These are phyloP conservation scores for Thalassaphorura encarpata DNA, from an alignment of 1,140 invertebrate genomes.

Conservation along the genomic window DNA sequence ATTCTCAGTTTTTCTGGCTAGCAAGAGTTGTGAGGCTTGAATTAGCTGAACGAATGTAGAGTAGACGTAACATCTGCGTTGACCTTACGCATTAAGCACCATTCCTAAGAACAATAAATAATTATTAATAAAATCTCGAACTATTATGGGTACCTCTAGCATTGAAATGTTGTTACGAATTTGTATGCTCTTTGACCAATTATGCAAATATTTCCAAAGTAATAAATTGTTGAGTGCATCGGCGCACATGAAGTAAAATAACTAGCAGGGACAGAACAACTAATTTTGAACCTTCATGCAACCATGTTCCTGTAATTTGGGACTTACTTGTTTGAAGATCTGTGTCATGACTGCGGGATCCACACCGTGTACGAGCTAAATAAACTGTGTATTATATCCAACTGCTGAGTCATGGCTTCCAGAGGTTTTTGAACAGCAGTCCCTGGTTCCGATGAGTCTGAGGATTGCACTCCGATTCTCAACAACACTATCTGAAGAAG, in stretches of 20 bases:
- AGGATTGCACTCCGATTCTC: no score
- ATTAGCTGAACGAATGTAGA: conserved; percentile 77
- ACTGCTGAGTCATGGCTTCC: conserved; percentile 46
- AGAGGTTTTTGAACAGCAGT: conserved; percentile 43
- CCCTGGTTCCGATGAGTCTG: conserved; percentile 14
- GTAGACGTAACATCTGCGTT: no score
- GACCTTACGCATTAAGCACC: no score
- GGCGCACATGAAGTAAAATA: conserved; percentile 91
- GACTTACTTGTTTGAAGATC: no score
- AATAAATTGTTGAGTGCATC: conserved; percentile 87
- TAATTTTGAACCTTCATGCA: no score
- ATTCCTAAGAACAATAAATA: no score
- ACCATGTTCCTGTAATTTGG: no score
- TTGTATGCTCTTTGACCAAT: conserved; percentile 96
- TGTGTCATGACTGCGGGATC: conserved; percentile 65
- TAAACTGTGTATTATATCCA: conserved; percentile 51
- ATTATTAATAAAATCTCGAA: no score
- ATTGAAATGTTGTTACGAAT: conserved; percentile 90
- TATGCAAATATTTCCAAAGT: conserved; percentile 87
- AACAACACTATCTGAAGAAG: conserved; percentile 2
- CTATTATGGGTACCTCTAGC: conserved; percentile 81
- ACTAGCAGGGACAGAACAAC: no score
- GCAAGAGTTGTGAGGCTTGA: conserved; percentile 87
- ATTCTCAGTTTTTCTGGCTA: conserved; percentile 68
- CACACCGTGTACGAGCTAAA: conserved; percentile 58